A percentile compares a stretch with the other conserved stretches of the same genome.
Evolutionary conservation across 1,140 invertebrate species (phyloP).

Genomic region (Hycleus phaleratus): DNA sequence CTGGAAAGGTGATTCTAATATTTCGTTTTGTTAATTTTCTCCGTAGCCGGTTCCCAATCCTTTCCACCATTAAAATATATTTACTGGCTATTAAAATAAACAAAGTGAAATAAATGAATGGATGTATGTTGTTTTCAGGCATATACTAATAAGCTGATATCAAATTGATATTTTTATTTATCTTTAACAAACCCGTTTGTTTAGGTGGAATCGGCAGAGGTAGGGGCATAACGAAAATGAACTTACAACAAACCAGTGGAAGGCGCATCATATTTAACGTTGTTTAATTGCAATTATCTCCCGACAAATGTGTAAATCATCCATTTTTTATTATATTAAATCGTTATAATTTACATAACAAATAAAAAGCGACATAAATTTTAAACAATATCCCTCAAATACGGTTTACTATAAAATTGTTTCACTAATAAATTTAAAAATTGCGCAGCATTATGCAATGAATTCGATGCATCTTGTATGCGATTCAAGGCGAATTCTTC

Average conservation of each 20-base stretch:
- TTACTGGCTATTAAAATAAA: constrained; percentile 24
- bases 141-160: constrained; percentile 29
- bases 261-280: constrained; percentile 24
- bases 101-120: constrained; percentile 26
- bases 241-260: not conserved
- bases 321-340: not conserved
- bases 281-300: constrained; percentile 26
- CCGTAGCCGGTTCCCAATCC: too few relatives aligned
- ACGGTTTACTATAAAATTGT: constrained; percentile 35
- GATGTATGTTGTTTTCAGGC: constrained; percentile 22
- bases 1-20: too few relatives aligned
- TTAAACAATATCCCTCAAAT: constrained; percentile 32
- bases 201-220: not conserved
- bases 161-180: constrained; percentile 21
- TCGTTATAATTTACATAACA: not conserved
- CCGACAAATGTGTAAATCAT: not conserved
- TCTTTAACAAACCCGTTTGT: constrained; percentile 14
- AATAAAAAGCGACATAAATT: not conserved
- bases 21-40: too few relatives aligned
- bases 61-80: constrained; percentile 19
- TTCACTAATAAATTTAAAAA: constrained; percentile 33
- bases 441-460: constrained; percentile 33
- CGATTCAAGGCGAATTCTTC: constrained; percentile 36
- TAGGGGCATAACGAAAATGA: constrained; percentile 13
- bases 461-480: constrained; percentile 39